Evolutionary conservation across 2,797 vertebrate species (phyloP).

Genomic region (Molossus alvarezi): DNA sequence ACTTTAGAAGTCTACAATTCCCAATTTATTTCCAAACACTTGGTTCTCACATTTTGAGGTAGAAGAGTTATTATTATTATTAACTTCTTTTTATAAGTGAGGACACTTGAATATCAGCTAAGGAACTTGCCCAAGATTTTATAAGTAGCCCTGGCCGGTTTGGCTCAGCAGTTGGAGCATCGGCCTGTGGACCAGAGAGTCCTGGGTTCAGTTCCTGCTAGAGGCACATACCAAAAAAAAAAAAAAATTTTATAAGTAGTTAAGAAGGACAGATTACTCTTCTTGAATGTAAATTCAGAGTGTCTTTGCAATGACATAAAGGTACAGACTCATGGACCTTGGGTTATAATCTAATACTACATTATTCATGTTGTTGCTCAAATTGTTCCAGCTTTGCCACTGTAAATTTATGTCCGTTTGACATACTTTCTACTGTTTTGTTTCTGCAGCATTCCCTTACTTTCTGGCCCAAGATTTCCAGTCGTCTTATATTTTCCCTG

Average conservation of each 20-base stretch:
- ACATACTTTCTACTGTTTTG: neutral
- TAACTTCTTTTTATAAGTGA: neutral
- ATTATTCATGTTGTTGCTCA: neutral
- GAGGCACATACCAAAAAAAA: no score
- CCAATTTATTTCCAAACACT: conserved; percentile 5
- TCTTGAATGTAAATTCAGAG: neutral
- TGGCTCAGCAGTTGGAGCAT: no score
- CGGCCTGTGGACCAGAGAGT: no score
- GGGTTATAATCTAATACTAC: neutral
- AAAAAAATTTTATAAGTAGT: neutral
- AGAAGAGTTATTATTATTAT: neutral
- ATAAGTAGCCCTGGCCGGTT: no score
- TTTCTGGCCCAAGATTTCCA: conserved; percentile 33
- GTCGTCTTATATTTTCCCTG: neutral
- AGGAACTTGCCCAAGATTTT: neutral
- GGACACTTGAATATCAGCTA: neutral
- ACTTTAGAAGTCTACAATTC: neutral
- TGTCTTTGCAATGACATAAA: neutral
- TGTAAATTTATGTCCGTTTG: neutral
- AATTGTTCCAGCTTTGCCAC: neutral
- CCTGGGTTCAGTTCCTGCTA: no score
- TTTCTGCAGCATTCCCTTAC: conserved; percentile 6
- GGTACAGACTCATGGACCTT: neutral
- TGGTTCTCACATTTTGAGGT: neutral
- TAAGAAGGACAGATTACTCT: neutral